Percentiles rank a stretch among this genome's conserved stretches.
phyloP scores from a whole-genome alignment of 2,797 vertebrate genomes.

The Discoglossus pictus region DNA sequence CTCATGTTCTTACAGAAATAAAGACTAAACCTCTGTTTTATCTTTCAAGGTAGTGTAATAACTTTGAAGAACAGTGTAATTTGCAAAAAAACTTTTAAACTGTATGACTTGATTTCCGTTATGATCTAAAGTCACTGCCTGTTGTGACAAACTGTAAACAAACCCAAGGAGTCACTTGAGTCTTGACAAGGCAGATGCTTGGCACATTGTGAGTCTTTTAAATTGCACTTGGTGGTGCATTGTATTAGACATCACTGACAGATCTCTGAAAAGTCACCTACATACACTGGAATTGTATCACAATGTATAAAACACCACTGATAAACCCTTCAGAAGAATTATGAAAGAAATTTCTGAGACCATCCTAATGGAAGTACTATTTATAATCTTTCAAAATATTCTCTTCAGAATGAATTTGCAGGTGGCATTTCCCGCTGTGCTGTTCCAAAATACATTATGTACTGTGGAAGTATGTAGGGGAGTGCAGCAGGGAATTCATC shows the following conservation, averaged over 20 bases:
- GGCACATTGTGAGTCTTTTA: slow-evolving; percentile 46
- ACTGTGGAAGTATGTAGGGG: slow-evolving; percentile 28
- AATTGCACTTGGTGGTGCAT: slow-evolving; percentile 44
- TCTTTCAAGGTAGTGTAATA: not conserved
- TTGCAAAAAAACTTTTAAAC: not conserved
- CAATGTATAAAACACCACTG: slow-evolving; percentile 38
- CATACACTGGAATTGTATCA: slow-evolving; percentile 43
- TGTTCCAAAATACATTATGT: slow-evolving; percentile 43
- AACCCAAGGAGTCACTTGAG: slow-evolving; percentile 38
- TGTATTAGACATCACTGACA: slow-evolving; percentile 46
- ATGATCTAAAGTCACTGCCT: slow-evolving; percentile 25
- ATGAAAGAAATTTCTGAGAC: slow-evolving; percentile 33
- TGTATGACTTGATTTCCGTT: not conserved
- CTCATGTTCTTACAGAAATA: slow-evolving; percentile 8
- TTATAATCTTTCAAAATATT: slow-evolving; percentile 50
- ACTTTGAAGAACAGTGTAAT: not conserved
- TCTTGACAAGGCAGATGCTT: slow-evolving; percentile 50
- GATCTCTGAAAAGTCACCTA: slow-evolving; percentile 41
- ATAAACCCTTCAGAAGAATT: slow-evolving; percentile 31
- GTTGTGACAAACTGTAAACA: slow-evolving; percentile 41
- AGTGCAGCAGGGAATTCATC: slow-evolving; percentile 35
- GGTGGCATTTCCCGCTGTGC: slow-evolving; percentile 48
- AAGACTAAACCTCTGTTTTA: not conserved
- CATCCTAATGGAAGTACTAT: slow-evolving; percentile 45
- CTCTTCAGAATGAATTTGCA: slow-evolving; percentile 45